phyloP scores from a whole-genome alignment of 2,888 invertebrate genomes.

The Rosalia funebris region DNA sequence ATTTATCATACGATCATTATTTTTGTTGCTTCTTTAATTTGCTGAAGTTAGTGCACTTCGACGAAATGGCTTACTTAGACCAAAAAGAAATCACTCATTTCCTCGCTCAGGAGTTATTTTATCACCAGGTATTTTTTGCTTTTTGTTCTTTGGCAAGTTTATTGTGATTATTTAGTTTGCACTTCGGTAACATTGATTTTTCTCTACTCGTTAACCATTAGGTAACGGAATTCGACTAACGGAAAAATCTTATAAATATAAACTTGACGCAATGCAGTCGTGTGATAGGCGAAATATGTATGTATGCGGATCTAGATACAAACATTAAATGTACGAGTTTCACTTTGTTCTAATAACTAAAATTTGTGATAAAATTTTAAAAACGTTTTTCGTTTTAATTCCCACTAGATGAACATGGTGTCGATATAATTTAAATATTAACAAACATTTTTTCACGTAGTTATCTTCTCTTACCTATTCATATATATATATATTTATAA shows the following conservation, averaged over 20 bases:
- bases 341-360: too few species aligned
- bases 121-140: slow-evolving; percentile 68
- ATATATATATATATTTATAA: too few species aligned
- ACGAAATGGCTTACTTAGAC: slow-evolving; percentile 62
- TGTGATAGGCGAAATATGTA: not conserved
- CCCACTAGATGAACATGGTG: too few species aligned
- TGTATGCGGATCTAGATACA: too few species aligned
- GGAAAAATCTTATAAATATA: not conserved
- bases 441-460: too few species aligned
- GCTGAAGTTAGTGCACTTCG: slow-evolving; percentile 36
- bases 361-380: too few species aligned
- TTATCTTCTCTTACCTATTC: too few species aligned
- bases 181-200: not conserved
- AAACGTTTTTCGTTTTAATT: too few species aligned
- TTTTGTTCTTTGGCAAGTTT: not conserved
- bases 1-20: slow-evolving; percentile 28
- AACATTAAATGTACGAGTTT: too few species aligned
- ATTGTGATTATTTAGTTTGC: not conserved
- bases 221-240: not conserved
- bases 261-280: not conserved
- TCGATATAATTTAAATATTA: too few species aligned
- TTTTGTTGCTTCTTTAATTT: slow-evolving; percentile 43
- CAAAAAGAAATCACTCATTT: slow-evolving; percentile 87
- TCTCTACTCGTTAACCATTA: not conserved
- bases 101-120: slow-evolving; percentile 86